A percentile compares a stretch with the other conserved stretches of the same genome.
These are phyloP conservation scores for Petrolisthes manimaculis DNA, from an alignment of 2,888 invertebrate species.

Conservation along the genomic window DNA sequence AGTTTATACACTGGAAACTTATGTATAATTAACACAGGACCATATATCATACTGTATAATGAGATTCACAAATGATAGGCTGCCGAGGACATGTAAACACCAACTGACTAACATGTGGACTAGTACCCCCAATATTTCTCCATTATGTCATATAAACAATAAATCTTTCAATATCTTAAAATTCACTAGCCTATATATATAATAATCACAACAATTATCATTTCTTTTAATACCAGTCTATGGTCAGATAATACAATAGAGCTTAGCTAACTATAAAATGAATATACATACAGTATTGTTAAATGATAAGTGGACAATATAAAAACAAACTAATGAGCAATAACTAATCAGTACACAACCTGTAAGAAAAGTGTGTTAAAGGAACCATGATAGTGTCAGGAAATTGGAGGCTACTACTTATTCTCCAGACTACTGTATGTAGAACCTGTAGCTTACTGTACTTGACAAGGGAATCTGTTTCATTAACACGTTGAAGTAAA, in stretches of 20 bases:
- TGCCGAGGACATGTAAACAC: conserved; percentile 6
- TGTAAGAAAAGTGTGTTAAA: conserved; percentile 5
- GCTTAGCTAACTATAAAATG: conserved; percentile 37
- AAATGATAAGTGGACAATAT: conserved; percentile 22
- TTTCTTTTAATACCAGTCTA: conserved; percentile 25
- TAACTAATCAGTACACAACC: conserved; percentile 53
- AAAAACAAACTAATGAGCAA: conserved; percentile 35
- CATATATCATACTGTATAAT: not conserved
- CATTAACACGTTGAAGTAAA: no score
- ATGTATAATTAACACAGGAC: not conserved
- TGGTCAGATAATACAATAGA: conserved; percentile 26
- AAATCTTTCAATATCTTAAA: not conserved
- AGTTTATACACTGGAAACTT: not conserved
- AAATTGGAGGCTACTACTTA: not conserved
- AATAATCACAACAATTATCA: conserved; percentile 29
- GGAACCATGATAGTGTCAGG: not conserved
- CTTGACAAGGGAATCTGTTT: no score
- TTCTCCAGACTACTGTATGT: no score
- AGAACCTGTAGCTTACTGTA: no score
- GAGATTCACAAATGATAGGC: conserved; percentile 8
- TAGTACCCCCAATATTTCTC: conserved; percentile 7
- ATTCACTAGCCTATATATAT: conserved; percentile 12
- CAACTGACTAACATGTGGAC: conserved; percentile 13
- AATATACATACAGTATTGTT: conserved; percentile 25
- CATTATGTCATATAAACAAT: conserved; percentile 3